Percentiles rank a stretch among this genome's conserved stretches.
phyloP scores from a whole-genome alignment of 2,888 invertebrate genomes.

The Dione juno region DNA sequence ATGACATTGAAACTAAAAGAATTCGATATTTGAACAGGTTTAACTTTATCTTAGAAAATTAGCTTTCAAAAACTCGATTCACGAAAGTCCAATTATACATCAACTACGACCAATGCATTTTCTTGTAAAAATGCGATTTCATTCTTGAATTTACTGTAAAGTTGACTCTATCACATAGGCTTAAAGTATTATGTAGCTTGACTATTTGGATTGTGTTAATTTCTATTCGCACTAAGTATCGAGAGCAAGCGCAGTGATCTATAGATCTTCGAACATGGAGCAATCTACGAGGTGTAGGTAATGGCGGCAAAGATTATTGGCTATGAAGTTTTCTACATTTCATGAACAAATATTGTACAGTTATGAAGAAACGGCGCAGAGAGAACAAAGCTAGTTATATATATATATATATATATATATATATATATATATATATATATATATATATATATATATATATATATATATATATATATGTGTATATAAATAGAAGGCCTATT shows the following conservation, averaged over 20 bases:
- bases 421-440: no score
- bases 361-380: no score
- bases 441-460: no score
- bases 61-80: conserved; percentile 39
- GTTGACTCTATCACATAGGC: conserved; percentile 36
- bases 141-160: conserved; percentile 44
- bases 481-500: no score
- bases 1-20: no score
- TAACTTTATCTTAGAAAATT: conserved; percentile 33
- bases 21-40: no score
- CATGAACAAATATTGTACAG: not conserved
- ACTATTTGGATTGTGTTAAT: conserved; percentile 54
- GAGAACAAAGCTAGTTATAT: no score
- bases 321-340: not conserved
- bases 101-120: conserved; percentile 56
- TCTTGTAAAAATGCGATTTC: conserved; percentile 54
- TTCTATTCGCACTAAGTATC: conserved; percentile 69
- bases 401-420: no score
- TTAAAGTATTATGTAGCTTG: conserved; percentile 49
- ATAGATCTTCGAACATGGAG: conserved; percentile 69
- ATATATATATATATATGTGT: no score
- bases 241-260: conserved; percentile 75
- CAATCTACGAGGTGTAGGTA: conserved; percentile 59
- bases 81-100: conserved; percentile 45
- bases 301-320: conserved; percentile 58